Base-by-base conservation (phyloP, 92 coral and sea anemone species). In the Isaurus tuberculatus region DNA sequence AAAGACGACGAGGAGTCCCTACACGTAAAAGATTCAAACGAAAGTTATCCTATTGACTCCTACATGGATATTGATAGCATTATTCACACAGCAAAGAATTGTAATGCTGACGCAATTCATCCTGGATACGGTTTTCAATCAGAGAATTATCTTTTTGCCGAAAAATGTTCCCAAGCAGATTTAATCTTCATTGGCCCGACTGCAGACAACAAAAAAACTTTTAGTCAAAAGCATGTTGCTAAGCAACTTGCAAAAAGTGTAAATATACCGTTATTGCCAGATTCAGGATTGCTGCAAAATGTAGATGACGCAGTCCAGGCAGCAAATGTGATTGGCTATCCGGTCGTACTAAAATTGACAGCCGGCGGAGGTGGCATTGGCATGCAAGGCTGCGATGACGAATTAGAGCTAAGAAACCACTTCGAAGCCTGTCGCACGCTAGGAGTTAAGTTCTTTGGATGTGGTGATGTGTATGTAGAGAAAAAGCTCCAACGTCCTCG, bases 51-150 rank as follows among this genome's bases (percentile, higher is more conserved):
- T 51, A 66, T 90, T 10, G 46, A 20, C 1, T 90, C 94, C 14
- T 90, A 90, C 65, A 65, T 32, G 65, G 89, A 90, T 72, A 61
- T 84, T 19, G 73, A 90, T 40, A 80, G 48, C 29, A 83, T 83
- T 58, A 71, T 90, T 34, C 66, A 68, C 9, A 40, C 57, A 20
- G 94, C 94, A 26, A 79, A 17, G 46, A 28, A 57, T 28, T 29
- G 85, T 53, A 28, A 14, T 61, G 73, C 91, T 9, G 65, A 60
- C 43, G 94, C 94, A 48, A 84, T 90, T 72, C 89, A 79, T 69
- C 94, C 94, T 17, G 94, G 94, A 1, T 90, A 90, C 72, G 94
- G 94, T 23, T 90, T 90, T 60, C 91, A 83, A 67, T 66, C 94
- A 15, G 94, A 90, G 67, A 87, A 87, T 30, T 63, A 60, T 28